phyloP scores from a whole-genome alignment of 2,888 invertebrate species.

The Pelosia muscerda region DNA sequence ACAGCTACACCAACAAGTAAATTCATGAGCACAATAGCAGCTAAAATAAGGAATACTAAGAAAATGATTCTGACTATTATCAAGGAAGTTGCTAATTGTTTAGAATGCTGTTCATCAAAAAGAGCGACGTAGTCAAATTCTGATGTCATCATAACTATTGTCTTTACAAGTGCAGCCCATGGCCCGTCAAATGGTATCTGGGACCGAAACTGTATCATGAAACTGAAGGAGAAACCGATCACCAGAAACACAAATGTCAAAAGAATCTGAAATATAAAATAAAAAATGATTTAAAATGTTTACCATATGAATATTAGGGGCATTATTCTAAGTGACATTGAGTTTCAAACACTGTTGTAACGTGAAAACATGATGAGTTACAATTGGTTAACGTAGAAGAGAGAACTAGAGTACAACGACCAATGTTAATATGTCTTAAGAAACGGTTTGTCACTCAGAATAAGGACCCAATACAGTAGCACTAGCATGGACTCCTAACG shows the following conservation, averaged over 20 bases:
- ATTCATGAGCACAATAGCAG: slow-evolving; percentile 87
- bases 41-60: slow-evolving; percentile 83
- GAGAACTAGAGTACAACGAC: no score
- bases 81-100: slow-evolving; percentile 72
- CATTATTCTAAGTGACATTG: no score
- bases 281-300: neutral
- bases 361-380: no score
- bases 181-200: slow-evolving; percentile 83
- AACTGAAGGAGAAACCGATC: slow-evolving; percentile 85
- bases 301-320: neutral
- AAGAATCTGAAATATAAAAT: slow-evolving; percentile 76
- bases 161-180: slow-evolving; percentile 85
- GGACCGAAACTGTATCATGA: slow-evolving; percentile 86
- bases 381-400: no score
- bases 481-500: no score
- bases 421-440: no score
- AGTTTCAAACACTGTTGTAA: no score
- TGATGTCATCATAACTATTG: slow-evolving; percentile 88
- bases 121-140: slow-evolving; percentile 86
- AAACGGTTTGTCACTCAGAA: no score
- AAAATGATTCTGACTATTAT: slow-evolving; percentile 83
- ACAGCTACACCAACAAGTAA: slow-evolving; percentile 87
- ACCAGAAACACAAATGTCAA: slow-evolving; percentile 81
- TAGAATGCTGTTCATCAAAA: slow-evolving; percentile 78
- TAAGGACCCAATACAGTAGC: no score